phyloP scores from a whole-genome alignment of 2,113 vertebrate species.

The Fukomys damarensis region DNA sequence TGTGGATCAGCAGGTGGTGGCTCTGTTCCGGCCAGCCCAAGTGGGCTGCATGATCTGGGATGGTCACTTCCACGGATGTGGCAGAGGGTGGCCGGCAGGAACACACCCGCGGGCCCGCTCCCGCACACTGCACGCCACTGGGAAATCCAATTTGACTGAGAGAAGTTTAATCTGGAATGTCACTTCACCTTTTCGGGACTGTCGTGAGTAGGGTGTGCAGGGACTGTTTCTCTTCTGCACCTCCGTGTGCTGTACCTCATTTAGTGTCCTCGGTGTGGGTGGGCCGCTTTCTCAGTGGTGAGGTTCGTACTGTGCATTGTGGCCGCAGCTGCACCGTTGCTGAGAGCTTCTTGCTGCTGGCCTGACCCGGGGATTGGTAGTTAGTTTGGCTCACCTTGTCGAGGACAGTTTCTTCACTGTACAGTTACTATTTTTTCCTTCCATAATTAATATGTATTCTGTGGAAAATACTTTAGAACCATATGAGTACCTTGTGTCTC shows the following conservation, averaged over 20 bases:
- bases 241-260: not conserved
- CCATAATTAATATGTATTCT: not conserved
- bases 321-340: rapidly evolving
- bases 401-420: not conserved
- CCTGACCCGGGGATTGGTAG: not conserved
- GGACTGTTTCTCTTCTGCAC: too few species aligned
- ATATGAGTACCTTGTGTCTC: not conserved
- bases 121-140: not conserved
- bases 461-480: not conserved
- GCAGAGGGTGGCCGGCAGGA: not conserved
- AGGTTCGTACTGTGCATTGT: rapidly evolving
- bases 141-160: not conserved
- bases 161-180: not conserved
- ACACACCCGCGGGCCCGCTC: not conserved
- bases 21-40: not conserved
- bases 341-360: rapidly evolving
- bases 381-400: not conserved
- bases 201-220: not conserved
- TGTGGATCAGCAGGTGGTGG: not conserved
- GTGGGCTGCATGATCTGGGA: not conserved
- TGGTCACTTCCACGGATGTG: not conserved
- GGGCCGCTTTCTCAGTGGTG: not conserved
- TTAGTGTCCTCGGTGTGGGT: not conserved
- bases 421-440: not conserved
- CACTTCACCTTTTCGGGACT: not conserved